Evolutionary conservation across 2,797 vertebrate genomes (phyloP), one percentile per base, ranked within the genome.

Genomic region (Chromobotia macracanthus): DNA sequence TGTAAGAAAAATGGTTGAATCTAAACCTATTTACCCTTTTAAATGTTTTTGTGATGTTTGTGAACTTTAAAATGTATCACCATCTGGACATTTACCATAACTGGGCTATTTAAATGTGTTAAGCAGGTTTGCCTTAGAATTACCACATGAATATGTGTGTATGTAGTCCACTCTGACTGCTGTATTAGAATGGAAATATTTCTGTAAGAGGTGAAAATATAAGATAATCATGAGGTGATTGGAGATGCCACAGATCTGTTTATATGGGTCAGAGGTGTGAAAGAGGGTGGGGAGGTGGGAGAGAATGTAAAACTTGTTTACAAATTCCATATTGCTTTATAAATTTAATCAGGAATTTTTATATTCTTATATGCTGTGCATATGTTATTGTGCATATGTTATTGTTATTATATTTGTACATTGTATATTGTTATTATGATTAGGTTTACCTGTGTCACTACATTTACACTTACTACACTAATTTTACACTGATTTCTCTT

Each of bases 101-200:
- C 23, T 46, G 38, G 31, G 64, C n/a, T 23, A 15, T 46, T 64
- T 72, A 51, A 68, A 73, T 69, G 28, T 21, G 28, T 41, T 35
- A 50, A 48, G 21, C 6, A 50, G 9, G 44, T 68, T 68, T 50
- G 44, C 44, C 5, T 67, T 67, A 10, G 41, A 15, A 66, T 88
- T 80, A 70, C 68, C 69, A 69, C 86, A 76, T 28, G 35, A 69
- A 35, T 74, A 12, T 61, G 51, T 46, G 15, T 86, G 84, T 88
- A 90, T 86, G 69, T 86, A 72, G 74, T 82, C 58, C 23, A 46
- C 66, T 25, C 41, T 48, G 46, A 19, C 35, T 51, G 18, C 41
- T 77, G 28, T 9, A 83, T 89, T 89, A 82, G 79, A 6, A 5
- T 89, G 86, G 19, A 86, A 91, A 93, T 88, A 50, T 61, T 38